A percentile compares a stretch with the other conserved stretches of the same genome.
Conservation (phyloP, 1,140 invertebrate species). For the Melitaea cinxia region DNA sequence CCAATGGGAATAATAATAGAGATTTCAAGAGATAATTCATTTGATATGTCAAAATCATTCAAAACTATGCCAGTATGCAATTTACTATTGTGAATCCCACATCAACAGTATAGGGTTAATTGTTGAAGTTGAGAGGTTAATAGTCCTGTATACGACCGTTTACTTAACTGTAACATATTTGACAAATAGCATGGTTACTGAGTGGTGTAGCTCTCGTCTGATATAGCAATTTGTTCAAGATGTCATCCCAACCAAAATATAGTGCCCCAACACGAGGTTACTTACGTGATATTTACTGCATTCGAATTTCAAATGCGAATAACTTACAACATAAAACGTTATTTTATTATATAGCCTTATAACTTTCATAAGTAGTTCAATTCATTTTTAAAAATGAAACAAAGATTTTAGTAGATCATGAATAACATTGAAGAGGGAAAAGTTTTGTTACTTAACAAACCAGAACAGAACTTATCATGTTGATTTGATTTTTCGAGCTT, state of each 20-base stretch:
- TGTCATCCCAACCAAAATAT: conserved; percentile 10
- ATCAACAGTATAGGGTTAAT: conserved; percentile 13
- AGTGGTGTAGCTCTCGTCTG: conserved; percentile 13
- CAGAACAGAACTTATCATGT: no score
- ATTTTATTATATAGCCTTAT: no score
- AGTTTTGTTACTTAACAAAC: no score
- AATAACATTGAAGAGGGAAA: no score
- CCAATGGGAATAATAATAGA: no score
- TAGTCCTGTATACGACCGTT: conserved; percentile 14
- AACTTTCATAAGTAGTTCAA: no score
- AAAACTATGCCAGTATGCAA: background rate
- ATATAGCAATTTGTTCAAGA: conserved; percentile 20
- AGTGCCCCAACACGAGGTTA: background rate
- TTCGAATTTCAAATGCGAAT: background rate
- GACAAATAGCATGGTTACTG: conserved; percentile 6
- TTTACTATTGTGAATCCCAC: background rate
- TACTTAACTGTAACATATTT: conserved; percentile 16
- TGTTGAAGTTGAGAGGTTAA: conserved; percentile 10
- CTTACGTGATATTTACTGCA: background rate
- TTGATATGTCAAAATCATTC: background rate
- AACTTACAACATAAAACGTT: background rate
- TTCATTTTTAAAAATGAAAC: no score
- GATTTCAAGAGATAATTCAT: no score
- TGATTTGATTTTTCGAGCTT: no score
- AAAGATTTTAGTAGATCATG: no score